phyloP scores from a whole-genome alignment of 2,113 vertebrate genomes.

The Mus musculus region DNA sequence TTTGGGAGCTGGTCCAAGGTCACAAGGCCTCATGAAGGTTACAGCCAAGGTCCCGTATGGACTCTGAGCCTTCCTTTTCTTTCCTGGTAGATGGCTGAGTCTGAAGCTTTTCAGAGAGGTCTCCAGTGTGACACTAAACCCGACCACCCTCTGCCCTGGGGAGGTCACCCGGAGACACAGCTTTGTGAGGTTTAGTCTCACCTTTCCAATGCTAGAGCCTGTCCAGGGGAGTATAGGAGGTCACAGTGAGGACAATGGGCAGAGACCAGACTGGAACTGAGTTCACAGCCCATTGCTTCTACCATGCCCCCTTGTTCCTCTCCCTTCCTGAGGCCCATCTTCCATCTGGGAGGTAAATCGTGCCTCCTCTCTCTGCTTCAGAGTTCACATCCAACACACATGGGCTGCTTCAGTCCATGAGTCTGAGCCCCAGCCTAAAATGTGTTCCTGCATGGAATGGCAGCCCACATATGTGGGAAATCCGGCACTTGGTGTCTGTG shows the following conservation, averaged over 20 bases:
- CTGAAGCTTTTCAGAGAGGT: not conserved
- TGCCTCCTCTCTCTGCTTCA: not conserved
- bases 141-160: not conserved
- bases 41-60: not conserved
- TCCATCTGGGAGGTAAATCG: not conserved
- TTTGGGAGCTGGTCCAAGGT: not conserved
- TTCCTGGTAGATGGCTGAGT: not conserved
- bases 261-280: not conserved
- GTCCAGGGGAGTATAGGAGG: not conserved
- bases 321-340: not conserved
- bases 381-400: not conserved
- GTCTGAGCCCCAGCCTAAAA: not conserved
- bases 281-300: not conserved
- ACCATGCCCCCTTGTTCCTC: accelerated
- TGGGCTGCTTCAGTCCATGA: accelerated
- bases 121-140: not conserved
- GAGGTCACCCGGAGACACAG: not conserved
- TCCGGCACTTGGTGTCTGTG: not conserved
- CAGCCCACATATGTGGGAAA: accelerated
- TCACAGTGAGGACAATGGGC: no score
- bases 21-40: not conserved
- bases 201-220: not conserved
- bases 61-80: no score
- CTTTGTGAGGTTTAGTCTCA: not conserved
- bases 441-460: not conserved